Evolutionary conservation across 1,140 invertebrate species (phyloP).

Genomic region (Contarinia nasturtii): DNA sequence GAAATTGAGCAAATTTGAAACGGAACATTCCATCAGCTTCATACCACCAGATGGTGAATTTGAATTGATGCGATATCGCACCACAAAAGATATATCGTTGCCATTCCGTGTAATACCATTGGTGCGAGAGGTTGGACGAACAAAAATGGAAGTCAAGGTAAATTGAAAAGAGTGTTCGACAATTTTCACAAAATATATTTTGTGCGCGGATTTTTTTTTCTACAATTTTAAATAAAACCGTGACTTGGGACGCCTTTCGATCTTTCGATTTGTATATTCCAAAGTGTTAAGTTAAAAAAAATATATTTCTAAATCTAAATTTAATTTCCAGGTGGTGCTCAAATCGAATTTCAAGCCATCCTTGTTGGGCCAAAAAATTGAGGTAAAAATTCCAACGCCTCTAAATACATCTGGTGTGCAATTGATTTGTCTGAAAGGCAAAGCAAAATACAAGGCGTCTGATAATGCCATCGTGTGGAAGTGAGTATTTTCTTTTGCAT

Average conservation of each 20-base stretch:
- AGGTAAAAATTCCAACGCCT: slow-evolving; percentile 97
- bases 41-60: slow-evolving; percentile 99
- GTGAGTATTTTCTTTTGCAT: slow-evolving; percentile 32
- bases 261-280: too few relatives aligned
- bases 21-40: slow-evolving; percentile 98
- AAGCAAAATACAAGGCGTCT: slow-evolving; percentile 98
- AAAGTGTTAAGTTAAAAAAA: too few relatives aligned
- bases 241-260: too few relatives aligned
- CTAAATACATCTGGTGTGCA: slow-evolving; percentile 98
- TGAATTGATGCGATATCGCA: slow-evolving; percentile 98
- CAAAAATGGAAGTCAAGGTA: slow-evolving; percentile 99
- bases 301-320: too few relatives aligned
- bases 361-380: slow-evolving; percentile 95
- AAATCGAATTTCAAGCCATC: slow-evolving; percentile 99
- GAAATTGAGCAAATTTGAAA: slow-evolving; percentile 98
- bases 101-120: slow-evolving; percentile 98
- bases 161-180: not conserved
- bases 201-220: not conserved
- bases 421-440: slow-evolving; percentile 96
- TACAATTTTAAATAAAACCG: not conserved
- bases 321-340: slow-evolving; percentile 44
- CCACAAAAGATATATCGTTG: slow-evolving; percentile 98
- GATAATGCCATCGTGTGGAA: slow-evolving; percentile 99
- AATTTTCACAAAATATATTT: too few relatives aligned
- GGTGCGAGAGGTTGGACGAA: slow-evolving; percentile 92